Percentiles rank a stretch among this genome's conserved stretches.
These are phyloP conservation scores for Leptodirus hochenwartii DNA, from an alignment of 2,888 invertebrate genomes.

Conservation along the genomic window DNA sequence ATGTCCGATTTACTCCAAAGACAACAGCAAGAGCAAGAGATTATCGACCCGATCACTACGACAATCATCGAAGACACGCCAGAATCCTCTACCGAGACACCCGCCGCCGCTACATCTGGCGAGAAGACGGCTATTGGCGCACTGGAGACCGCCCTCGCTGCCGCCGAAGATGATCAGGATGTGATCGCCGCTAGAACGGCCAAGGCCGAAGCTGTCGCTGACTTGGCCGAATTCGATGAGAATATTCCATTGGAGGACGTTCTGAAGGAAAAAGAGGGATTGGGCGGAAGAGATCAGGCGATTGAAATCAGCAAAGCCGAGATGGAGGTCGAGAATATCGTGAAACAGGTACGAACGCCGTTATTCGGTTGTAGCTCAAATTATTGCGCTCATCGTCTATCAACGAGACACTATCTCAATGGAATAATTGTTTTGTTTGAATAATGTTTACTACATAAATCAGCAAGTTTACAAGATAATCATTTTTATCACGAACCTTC, in stretches of 20 bases:
- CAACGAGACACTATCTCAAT: too few species aligned
- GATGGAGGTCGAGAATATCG: slow-evolving; percentile 48
- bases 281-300: too few species aligned
- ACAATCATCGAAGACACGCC: too few species aligned
- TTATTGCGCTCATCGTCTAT: too few species aligned
- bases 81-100: too few species aligned
- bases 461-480: too few species aligned
- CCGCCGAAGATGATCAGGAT: slow-evolving; percentile 90
- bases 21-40: slow-evolving; percentile 23
- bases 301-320: slow-evolving; percentile 53
- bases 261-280: slow-evolving; percentile 29
- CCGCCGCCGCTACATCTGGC: slow-evolving; percentile 20
- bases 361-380: too few species aligned
- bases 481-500: too few species aligned
- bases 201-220: slow-evolving; percentile 75
- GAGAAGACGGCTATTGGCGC: slow-evolving; percentile 44
- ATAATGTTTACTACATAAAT: too few species aligned
- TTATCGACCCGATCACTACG: slow-evolving; percentile 19
- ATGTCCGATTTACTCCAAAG: slow-evolving; percentile 38
- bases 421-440: too few species aligned
- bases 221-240: slow-evolving; percentile 91
- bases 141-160: slow-evolving; percentile 68
- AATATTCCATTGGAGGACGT: slow-evolving; percentile 72
- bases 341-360: slow-evolving; percentile 60
- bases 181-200: slow-evolving; percentile 79